A percentile compares a stretch with the other conserved stretches of the same genome.
phyloP scores from a whole-genome alignment of 2,888 invertebrate genomes.

The Brenthis hecate region DNA sequence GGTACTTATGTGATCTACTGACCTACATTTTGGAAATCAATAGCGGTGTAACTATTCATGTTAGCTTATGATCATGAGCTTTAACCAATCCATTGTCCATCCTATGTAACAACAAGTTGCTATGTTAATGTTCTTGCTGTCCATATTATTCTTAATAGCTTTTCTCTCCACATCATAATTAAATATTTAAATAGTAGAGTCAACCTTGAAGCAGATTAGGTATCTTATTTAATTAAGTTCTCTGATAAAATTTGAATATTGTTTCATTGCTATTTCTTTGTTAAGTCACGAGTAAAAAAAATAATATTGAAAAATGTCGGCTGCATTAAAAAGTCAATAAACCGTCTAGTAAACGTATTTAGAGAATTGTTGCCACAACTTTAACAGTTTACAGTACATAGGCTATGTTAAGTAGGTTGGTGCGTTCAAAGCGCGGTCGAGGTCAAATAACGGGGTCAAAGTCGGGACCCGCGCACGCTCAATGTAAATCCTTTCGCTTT shows the following conservation, averaged over 20 bases:
- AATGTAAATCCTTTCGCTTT: conserved; percentile 50
- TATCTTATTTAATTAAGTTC: too few species aligned
- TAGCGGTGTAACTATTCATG: background rate
- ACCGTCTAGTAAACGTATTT: conserved; percentile 10
- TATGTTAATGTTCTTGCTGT: too few species aligned
- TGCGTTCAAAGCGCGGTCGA: conserved; percentile 51
- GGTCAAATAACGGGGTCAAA: conserved; percentile 76
- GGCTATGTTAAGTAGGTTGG: conserved; percentile 39
- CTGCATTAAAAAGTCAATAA: conserved; percentile 1
- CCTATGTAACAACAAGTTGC: too few species aligned
- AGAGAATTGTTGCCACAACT: conserved; percentile 22
- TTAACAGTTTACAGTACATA: conserved; percentile 22
- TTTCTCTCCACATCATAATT: too few species aligned
- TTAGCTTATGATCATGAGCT: background rate
- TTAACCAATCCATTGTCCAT: background rate
- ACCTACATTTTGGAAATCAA: conserved; percentile 28
- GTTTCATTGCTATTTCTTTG: too few species aligned
- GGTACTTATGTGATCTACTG: conserved; percentile 7
- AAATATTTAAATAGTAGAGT: too few species aligned
- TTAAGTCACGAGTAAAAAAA: too few species aligned
- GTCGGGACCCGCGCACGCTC: conserved; percentile 60
- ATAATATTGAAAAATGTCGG: background rate
- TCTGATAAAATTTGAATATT: too few species aligned
- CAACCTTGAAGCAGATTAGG: too few species aligned
- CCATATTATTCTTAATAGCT: too few species aligned